Base-by-base conservation (phyloP, 2,888 invertebrate species). In the Trichopoda pennipes region DNA sequence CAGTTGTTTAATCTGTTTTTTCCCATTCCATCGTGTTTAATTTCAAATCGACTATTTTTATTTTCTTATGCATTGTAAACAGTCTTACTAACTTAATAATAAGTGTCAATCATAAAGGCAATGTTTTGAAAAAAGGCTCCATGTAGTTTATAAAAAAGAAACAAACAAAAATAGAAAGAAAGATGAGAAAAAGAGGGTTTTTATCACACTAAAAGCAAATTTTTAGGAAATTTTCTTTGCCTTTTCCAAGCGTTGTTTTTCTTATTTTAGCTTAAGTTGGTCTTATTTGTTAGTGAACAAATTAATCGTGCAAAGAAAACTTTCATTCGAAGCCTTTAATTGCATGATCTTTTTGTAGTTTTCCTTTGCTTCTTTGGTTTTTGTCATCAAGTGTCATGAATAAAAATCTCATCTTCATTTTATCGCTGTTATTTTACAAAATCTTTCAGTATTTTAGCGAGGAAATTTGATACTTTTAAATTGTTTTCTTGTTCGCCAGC, bases 101-200 rank as follows among this genome's bases (percentile, higher is more conserved):
- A 72, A 58, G 58, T 56, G 64, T 64, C 72, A 78, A 72, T 78
- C 78, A 72, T 44, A 14, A 60, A 72, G n/a, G 70, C 64, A 78
- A n/a, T 70, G 55, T 44, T 49, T n/a, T 49, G 35, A 47, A 64
- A 78, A 70, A 72, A 55, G 38, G 12, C 66, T 23, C 51, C 66
- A 75, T 53, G 10, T n/a, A 14, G 7, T 8, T 3, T 44, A 1
- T 19, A 17, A n/a, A 16, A 47, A 28, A 51, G 61, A 19, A 51
- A 68, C 35, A 14, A 17, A 44, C 3, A 6, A n/a, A 38, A 16
- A 4, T 16, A 2, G n/a, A 42, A 42, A 3, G 23, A 28, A 44
- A 44, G 6, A 23, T 10, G 10, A 21, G 7, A 56, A 10, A 38
- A 38, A 12, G 10, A 38, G 12, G 12, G 12, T 3, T 38, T 10